Percentiles rank a stretch among this genome's conserved stretches.
Evolutionary conservation across 64 coral and sea anemone genomes (phyloP).

Genomic region (Pocillopora damicornis): DNA sequence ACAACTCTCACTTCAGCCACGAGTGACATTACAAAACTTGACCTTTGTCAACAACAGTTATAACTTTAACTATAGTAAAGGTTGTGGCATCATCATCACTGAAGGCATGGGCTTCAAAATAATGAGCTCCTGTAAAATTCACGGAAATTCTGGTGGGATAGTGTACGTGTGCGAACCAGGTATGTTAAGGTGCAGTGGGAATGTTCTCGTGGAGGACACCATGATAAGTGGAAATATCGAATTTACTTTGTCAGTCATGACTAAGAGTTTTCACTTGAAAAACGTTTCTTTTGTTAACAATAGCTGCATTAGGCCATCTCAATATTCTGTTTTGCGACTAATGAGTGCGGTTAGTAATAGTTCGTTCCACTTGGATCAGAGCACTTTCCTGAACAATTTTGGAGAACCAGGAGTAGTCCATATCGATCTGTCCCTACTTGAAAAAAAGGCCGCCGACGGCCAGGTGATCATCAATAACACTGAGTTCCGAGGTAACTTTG

Average conservation of each 20-base stretch:
- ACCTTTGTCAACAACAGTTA: neutral
- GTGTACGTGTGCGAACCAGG: neutral
- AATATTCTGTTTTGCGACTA: neutral
- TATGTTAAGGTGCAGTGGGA: too few relatives aligned
- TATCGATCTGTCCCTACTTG: neutral
- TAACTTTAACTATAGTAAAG: neutral
- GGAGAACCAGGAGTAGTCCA: neutral
- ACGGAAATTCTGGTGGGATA: neutral
- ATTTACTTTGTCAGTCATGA: neutral
- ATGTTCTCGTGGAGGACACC: constrained; percentile 8
- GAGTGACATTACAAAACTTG: neutral
- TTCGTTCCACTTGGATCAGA: neutral
- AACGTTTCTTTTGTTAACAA: constrained; percentile 1
- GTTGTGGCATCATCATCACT: too few relatives aligned
- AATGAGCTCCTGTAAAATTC: neutral
- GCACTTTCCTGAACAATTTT: neutral
- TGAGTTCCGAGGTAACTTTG: constrained; percentile 1
- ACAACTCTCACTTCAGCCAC: too few relatives aligned
- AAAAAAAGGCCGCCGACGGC: too few relatives aligned
- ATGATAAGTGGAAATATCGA: neutral
- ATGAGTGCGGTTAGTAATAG: neutral
- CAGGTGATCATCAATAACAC: neutral
- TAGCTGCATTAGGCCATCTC: neutral
- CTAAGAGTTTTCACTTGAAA: neutral
- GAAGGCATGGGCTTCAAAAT: neutral